These are phyloP conservation scores for Acanthiza pusilla DNA, from an alignment of 2,797 vertebrate genomes.

Conservation along the genomic window DNA sequence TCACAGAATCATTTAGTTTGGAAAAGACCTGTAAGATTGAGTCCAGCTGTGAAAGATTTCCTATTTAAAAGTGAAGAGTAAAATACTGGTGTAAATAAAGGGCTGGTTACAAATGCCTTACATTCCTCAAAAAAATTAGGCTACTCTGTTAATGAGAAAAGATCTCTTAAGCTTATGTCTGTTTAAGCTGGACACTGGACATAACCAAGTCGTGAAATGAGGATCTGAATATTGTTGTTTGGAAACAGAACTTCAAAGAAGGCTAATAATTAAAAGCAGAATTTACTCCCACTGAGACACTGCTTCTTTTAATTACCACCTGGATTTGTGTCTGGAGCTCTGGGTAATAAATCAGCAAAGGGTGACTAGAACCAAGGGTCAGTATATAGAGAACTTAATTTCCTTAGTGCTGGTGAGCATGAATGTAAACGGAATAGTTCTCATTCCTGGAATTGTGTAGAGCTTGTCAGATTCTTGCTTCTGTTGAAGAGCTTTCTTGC, in stretches of 20 bases:
- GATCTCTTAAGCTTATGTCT: neutral
- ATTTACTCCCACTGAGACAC: constrained; percentile 30
- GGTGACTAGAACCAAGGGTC: neutral
- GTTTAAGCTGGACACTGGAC: neutral
- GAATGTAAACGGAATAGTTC: neutral
- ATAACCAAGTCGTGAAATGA: neutral
- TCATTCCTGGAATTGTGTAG: neutral
- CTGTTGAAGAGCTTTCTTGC: neutral
- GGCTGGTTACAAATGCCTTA: neutral
- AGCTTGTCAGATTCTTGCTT: neutral
- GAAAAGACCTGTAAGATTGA: neutral
- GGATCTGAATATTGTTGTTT: constrained; percentile 12
- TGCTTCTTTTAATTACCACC: constrained; percentile 48
- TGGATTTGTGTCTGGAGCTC: constrained; percentile 16
- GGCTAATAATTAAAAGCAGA: constrained; percentile 35
- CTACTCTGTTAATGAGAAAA: neutral
- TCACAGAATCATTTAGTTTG: neutral
- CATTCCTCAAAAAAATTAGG: neutral
- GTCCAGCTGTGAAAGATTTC: neutral
- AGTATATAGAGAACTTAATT: neutral
- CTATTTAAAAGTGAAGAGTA: neutral
- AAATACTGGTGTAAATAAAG: neutral
- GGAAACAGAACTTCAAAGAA: constrained; percentile 20
- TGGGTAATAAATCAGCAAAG: constrained; percentile 34
- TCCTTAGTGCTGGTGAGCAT: neutral